Base-by-base conservation (phyloP, 2,888 invertebrate species). In the Chrysodeixis includens region DNA sequence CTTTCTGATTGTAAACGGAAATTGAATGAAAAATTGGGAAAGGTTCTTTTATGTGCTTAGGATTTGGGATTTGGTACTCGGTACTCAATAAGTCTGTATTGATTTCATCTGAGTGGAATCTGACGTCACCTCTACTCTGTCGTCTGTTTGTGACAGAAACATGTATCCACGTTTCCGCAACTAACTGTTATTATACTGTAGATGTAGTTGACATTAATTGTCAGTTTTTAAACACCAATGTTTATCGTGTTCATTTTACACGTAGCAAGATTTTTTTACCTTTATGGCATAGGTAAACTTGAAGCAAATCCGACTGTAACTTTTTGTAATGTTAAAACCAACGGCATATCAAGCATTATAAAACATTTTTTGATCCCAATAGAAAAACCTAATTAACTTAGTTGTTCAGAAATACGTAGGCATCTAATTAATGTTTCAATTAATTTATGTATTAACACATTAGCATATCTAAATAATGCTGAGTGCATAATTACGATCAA, bases 41-140 rank as follows among this genome's bases (percentile, higher is more conserved):
- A 53, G 40, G 68, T 62, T 20, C 12, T 40, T 62, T 10, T 67
- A 56, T 49, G 51, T 71, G 55, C 14, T 52, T 67, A 58, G 26
- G 62, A 59, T 56, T 62, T 26, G 40, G 40, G 56, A 40, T 30
- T 49, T 49, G 40, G 40, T 52, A 58, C n/a, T 30, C 26, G 26
- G 26, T 40, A 40, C 40, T 40, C 46, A 20, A 20, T 20, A 49
- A 16, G 46, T 53, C 22, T 26, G 56, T 68, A 73, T 71, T 68
- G 68, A 73, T 71, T 68, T 58, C 46, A 72, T 52, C 60, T 1
- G 16, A n/a, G 46, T 44, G 18, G 40, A 59, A 59, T 58, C 71
- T 55, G 55, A 40, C 40, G 40, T 40, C 40, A 40, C n/a, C 40
- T 40, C n/a, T 40, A 14, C n/a, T n/a, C 40, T n/a, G n/a, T 6